These are phyloP conservation scores for Peromyscus californicus DNA, from an alignment of 2,113 vertebrate species.

Conservation along the genomic window DNA sequence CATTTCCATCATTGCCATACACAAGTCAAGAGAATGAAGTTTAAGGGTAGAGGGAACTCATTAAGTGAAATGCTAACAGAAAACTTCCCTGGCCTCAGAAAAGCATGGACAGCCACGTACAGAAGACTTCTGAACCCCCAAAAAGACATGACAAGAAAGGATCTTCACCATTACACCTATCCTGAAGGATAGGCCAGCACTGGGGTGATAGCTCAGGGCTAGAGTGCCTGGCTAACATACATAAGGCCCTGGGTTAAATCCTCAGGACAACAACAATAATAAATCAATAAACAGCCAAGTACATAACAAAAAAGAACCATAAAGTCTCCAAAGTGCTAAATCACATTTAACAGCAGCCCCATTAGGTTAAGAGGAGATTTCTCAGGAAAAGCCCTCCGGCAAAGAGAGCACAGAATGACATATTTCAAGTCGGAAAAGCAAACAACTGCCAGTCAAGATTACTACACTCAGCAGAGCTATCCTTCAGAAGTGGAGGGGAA, in stretches of 20 bases:
- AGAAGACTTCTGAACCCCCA: neutral
- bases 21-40: neutral
- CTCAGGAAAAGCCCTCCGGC: neutral
- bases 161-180: neutral
- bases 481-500: neutral
- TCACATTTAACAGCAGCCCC: neutral
- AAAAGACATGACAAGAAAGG: neutral
- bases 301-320: neutral
- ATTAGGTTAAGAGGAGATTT: neutral
- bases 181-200: neutral
- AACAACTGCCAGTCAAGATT: neutral
- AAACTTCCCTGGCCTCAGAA: too few species aligned
- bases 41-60: neutral
- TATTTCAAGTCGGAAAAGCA: neutral
- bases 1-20: neutral
- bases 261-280: neutral
- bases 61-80: neutral
- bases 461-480: neutral
- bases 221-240: neutral
- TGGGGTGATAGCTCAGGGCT: neutral
- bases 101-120: neutral
- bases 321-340: neutral
- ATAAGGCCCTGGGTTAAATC: neutral
- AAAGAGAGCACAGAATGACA: neutral
- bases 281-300: neutral